Conservation (phyloP, 1,140 invertebrate genomes). For the Leptopilina boulardi region DNA sequence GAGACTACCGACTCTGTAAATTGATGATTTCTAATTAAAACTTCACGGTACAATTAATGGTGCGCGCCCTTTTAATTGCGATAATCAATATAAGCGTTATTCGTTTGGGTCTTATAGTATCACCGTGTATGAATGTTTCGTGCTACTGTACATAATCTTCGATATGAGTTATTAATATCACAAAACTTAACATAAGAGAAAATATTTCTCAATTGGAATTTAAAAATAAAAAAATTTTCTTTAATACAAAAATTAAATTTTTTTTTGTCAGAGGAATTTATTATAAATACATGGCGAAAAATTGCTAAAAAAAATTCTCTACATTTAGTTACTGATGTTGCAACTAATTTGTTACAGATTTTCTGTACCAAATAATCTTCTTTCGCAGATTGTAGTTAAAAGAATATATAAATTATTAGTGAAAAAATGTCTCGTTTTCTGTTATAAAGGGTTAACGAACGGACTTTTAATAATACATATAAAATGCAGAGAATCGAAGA, state of each 20-base stretch:
- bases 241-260: too few species aligned
- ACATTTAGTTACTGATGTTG: too few species aligned
- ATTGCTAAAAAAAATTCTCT: too few species aligned
- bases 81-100: conserved; percentile 70
- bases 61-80: conserved; percentile 71
- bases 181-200: conserved; percentile 24
- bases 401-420: too few species aligned
- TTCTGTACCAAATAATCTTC: too few species aligned
- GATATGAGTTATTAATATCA: conserved; percentile 51
- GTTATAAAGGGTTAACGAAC: conserved; percentile 54
- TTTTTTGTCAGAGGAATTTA: too few species aligned
- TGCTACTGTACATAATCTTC: conserved; percentile 66
- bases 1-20: conserved; percentile 53
- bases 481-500: conserved; percentile 49
- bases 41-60: conserved; percentile 70
- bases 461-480: conserved; percentile 55
- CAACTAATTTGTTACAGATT: too few species aligned
- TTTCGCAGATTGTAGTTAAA: too few species aligned
- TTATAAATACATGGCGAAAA: too few species aligned
- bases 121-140: conserved; percentile 70
- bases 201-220: conserved; percentile 62
- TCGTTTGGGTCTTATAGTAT: conserved; percentile 52
- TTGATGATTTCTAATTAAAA: conserved; percentile 75
- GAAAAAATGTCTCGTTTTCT: conserved; percentile 35
- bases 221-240: background rate